Evolutionary conservation across 2,113 vertebrate genomes (phyloP), one percentile per base, ranked within the genome.

Genomic region (Eonycteris spelaea): DNA sequence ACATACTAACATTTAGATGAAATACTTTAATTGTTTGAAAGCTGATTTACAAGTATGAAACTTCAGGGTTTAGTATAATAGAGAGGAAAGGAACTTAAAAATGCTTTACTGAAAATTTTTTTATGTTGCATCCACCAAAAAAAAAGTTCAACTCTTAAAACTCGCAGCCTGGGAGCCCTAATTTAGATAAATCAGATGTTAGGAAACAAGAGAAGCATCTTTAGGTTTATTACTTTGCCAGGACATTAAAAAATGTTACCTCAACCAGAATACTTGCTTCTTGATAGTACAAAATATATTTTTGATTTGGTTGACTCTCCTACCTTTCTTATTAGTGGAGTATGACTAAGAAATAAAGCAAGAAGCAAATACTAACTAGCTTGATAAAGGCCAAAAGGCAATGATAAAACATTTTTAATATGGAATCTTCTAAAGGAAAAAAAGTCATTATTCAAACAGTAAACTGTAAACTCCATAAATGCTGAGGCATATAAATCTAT

Each of bases 381-480:
- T 89, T 94, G 53, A 71, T 48, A 59, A 94, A 85, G 6, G 11
- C 38, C 85, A 82, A 97, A 96, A 80, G 43, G 7, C 24, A 90
- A 65, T 86, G 43, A 77, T 40, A 28, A 85, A 91, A 70, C 59
- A 53, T 70, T 65, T 67, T 70, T 79, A 53, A 40, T 45, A 63
- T 71, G 48, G 12, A 90, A 74, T 71, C 51, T 35, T 85, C 53
- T 82, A 67, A 70, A 80, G 51, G 55, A 68, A 95, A 94, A 75
- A 92, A 61, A 85, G 16, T 61, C 45, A 92, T 71, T 85, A 91
- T 30, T 15, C 53, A 77, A 79, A 90, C 7, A 33, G 53, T 70
- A 90, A 90, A 92, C 51, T 51, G 33, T 94, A 59, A 84, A 70
- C 30, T 65, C 38, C 71, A 85, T 53, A 87, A 95, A 88, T 57